These are phyloP conservation scores for Bovichtus variegatus DNA, from an alignment of 2,797 vertebrate species.

Conservation along the genomic window DNA sequence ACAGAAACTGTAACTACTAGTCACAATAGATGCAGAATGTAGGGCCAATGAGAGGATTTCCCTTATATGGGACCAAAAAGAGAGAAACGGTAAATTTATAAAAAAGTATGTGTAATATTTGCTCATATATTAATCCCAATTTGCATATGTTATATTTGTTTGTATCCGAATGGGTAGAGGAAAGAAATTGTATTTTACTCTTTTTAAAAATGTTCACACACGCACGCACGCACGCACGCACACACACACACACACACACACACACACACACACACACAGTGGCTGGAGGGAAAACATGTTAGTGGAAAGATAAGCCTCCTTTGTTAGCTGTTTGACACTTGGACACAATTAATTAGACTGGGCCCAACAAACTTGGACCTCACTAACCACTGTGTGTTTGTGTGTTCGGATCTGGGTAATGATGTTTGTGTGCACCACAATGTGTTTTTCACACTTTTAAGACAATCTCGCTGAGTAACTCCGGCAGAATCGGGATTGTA, in stretches of 20 bases:
- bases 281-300: slow-evolving; percentile 61
- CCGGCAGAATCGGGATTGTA: not conserved
- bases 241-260: not conserved
- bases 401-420: not conserved
- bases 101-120: no score
- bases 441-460: not conserved
- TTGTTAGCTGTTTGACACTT: slow-evolving; percentile 74
- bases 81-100: no score
- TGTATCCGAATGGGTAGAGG: no score
- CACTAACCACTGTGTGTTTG: slow-evolving; percentile 9
- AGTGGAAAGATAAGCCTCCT: slow-evolving; percentile 72
- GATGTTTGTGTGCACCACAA: not conserved
- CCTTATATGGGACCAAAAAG: no score
- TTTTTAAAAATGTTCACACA: not conserved
- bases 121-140: no score
- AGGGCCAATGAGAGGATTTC: no score
- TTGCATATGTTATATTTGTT: no score
- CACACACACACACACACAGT: slow-evolving; percentile 24
- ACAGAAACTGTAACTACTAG: no score
- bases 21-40: no score
- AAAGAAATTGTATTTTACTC: no score
- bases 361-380: slow-evolving; percentile 38
- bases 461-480: not conserved
- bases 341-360: slow-evolving; percentile 66
- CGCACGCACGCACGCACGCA: slow-evolving; percentile 40